These are phyloP conservation scores for Oscheius myriophilus DNA, from an alignment of 2,888 invertebrate genomes.

Conservation along the genomic window DNA sequence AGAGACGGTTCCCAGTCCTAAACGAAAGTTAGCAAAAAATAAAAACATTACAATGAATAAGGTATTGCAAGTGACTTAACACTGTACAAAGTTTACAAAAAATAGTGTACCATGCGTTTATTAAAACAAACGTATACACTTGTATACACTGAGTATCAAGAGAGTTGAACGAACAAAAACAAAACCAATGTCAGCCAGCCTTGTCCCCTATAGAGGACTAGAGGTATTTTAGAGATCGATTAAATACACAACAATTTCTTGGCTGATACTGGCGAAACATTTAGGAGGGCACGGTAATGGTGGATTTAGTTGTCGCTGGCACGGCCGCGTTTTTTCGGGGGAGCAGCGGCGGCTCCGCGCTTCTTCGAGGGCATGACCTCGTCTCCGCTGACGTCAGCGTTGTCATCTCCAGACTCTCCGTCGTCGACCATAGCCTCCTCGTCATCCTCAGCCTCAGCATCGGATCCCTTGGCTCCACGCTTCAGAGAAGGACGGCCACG, in stretches of 20 bases:
- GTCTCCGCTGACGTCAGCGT: slow-evolving; percentile 32
- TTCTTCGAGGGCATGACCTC: slow-evolving; percentile 25
- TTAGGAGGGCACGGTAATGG: no score
- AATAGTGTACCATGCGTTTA: not conserved
- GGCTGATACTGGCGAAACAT: no score
- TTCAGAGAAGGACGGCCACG: slow-evolving; percentile 3
- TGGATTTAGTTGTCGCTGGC: slow-evolving; percentile 11
- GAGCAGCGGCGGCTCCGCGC: slow-evolving; percentile 14
- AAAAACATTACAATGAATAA: not conserved
- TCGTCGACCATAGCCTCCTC: slow-evolving; percentile 54
- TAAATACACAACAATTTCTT: no score
- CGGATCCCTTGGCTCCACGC: not conserved
- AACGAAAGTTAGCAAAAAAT: no score
- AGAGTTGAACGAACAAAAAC: slow-evolving; percentile 5
- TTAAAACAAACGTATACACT: slow-evolving; percentile 9
- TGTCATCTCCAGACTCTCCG: slow-evolving; percentile 45
- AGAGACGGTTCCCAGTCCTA: no score
- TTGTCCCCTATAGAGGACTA: not conserved
- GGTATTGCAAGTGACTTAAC: not conserved
- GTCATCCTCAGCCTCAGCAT: slow-evolving; percentile 49
- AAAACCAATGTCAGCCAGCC: slow-evolving; percentile 16
- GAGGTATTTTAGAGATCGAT: slow-evolving; percentile 23
- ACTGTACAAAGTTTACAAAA: not conserved
- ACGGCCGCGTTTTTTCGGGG: slow-evolving; percentile 31
- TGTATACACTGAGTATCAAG: slow-evolving; percentile 22